Base-by-base conservation (phyloP, 2,888 invertebrate species). In the Phaedon cochleariae region DNA sequence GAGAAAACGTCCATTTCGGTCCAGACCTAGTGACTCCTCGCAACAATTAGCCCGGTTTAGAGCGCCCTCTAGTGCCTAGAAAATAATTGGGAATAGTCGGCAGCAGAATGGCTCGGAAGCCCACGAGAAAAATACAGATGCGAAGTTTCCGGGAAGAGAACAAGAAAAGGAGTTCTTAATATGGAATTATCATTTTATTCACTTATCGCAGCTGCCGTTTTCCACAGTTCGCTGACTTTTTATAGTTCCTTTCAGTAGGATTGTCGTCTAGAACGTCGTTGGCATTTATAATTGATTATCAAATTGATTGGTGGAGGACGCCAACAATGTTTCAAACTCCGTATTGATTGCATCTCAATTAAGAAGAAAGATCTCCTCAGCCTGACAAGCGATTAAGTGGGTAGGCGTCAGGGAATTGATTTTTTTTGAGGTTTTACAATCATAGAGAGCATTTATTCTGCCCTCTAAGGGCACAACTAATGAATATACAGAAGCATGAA, bases 21-120 rank as follows among this genome's bases (percentile, higher is more conserved):
- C 46, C 57, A 57, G 57, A 57, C 29, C 17, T 17, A 57, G 22
- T 22, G 45, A 41, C 57, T 57, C 57, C 22, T 45, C 12, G 45
- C 45, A 15, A 12, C 57, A 45, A 57, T 57, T 57, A 57, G 26
- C 29, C 46, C 7, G 17, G 37, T 29, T 45, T 17, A 18, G 37
- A 57, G 45, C 22, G 37, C 10, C 45, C 45, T 57, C 57, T 57
- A 9, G 57, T 26, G 45, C 45, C 57, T 57, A 7, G 57, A 26
- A 45, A 57, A 46, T 57, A 57, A 57, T 57, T 57, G 57, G 10
- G 26, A 45, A 12, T 21, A 12, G 22, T 26, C 26, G 26, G 26
- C 18, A 45, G 57, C 15, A 15, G 15, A 15, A 41, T 4, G 7
- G n/a, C 41, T 10, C 15, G 15, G 15, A 41, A 1, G 41, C n/a